These are phyloP conservation scores for Aplocera efformata DNA, from an alignment of 2,888 invertebrate genomes.

Conservation along the genomic window DNA sequence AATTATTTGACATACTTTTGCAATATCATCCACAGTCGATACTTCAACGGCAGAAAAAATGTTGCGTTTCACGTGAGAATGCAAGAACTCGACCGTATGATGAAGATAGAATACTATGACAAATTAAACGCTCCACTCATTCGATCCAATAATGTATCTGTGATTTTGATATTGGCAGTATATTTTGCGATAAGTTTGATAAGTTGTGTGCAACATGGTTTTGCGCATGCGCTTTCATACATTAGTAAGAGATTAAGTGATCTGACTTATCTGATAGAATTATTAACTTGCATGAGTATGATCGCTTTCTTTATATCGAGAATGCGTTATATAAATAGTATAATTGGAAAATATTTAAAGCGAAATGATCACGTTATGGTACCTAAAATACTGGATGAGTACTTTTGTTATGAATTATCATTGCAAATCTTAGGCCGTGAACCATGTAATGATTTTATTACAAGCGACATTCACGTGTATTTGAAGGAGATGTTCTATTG, in stretches of 20 bases:
- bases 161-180: slow-evolving; percentile 22
- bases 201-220: slow-evolving; percentile 11
- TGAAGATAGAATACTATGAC: slow-evolving; percentile 44
- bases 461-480: slow-evolving; percentile 37
- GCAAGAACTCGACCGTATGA: slow-evolving; percentile 51
- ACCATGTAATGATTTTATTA: slow-evolving; percentile 38
- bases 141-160: slow-evolving; percentile 27
- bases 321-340: slow-evolving; percentile 46
- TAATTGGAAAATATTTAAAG: slow-evolving; percentile 46
- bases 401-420: neutral
- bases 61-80: slow-evolving; percentile 46
- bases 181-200: slow-evolving; percentile 20
- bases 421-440: slow-evolving; percentile 27
- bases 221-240: slow-evolving; percentile 20
- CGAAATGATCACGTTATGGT: slow-evolving; percentile 20
- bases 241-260: slow-evolving; percentile 31
- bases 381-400: slow-evolving; percentile 19
- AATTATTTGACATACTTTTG: slow-evolving; percentile 31
- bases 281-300: slow-evolving; percentile 42
- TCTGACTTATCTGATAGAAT: slow-evolving; percentile 40
- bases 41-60: slow-evolving; percentile 43
- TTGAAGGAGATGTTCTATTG: slow-evolving; percentile 39
- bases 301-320: slow-evolving; percentile 45
- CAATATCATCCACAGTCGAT: slow-evolving; percentile 46
- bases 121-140: slow-evolving; percentile 32